These are phyloP conservation scores for Cheilosia soror DNA, from an alignment of 2,888 invertebrate genomes.

Conservation along the genomic window DNA sequence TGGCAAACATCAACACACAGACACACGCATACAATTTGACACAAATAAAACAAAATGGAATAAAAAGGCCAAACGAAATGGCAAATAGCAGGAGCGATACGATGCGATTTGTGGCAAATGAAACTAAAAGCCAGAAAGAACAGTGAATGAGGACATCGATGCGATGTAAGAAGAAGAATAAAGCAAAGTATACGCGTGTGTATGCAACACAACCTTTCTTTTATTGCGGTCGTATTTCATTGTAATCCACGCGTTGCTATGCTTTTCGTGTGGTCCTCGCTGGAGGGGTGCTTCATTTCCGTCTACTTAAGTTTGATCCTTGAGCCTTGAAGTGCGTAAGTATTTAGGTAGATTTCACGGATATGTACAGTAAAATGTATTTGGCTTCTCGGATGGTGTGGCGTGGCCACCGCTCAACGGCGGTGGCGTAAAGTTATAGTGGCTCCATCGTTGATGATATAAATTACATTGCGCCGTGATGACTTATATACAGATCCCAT, in stretches of 20 bases:
- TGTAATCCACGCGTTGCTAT: slow-evolving; percentile 69
- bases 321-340: slow-evolving; percentile 73
- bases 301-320: slow-evolving; percentile 70
- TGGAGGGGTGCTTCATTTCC: slow-evolving; percentile 69
- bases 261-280: slow-evolving; percentile 31
- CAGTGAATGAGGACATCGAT: slow-evolving; percentile 24
- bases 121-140: slow-evolving; percentile 43
- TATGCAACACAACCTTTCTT: slow-evolving; percentile 66
- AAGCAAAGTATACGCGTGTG: slow-evolving; percentile 21
- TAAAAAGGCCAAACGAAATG: slow-evolving; percentile 37
- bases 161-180: slow-evolving; percentile 37
- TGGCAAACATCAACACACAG: background rate
- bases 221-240: slow-evolving; percentile 74
- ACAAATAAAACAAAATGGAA: slow-evolving; percentile 54
- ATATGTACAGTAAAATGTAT: slow-evolving; percentile 41
- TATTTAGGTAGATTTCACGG: slow-evolving; percentile 63
- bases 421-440: slow-evolving; percentile 45
- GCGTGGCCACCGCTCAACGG: slow-evolving; percentile 46
- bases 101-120: slow-evolving; percentile 60
- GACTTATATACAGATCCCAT: slow-evolving; percentile 47
- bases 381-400: slow-evolving; percentile 25
- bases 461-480: slow-evolving; percentile 66
- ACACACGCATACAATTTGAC: slow-evolving; percentile 8
- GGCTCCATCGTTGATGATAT: slow-evolving; percentile 57
- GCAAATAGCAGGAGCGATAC: slow-evolving; percentile 24